Evolutionary conservation across 92 coral and sea anemone species (phyloP), one percentile per base, ranked within the genome.

Genomic region (Diadumene lineata): DNA sequence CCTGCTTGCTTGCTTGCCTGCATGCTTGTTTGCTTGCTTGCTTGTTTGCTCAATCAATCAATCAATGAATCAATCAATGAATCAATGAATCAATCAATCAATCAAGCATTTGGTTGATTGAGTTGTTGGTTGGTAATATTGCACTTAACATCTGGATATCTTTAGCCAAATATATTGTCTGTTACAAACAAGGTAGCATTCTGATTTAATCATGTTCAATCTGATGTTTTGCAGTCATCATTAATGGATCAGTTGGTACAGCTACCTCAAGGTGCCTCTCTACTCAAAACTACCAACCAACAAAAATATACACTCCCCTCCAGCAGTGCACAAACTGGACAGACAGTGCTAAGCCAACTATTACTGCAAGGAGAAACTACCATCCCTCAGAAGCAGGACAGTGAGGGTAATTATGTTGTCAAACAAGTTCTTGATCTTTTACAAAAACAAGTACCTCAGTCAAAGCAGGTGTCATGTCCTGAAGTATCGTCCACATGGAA

Each of bases 401-500:
- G 56, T 16, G 60, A 62, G 0, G 61, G 51, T 19, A 68, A 29
- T 27, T 68, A 78, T 13, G 62, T 68, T 63, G 28, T 78, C 61
- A 78, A 57, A 46, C 75, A 78, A 34, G 75, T 78, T 29, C 34
- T 78, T 56, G 75, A 78, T 13, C 25, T 78, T 13, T 34, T 57
- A 32, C 82, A 78, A n/a, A 72, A 72, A 8, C 77, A 56, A 57
- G 25, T 24, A 33, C 10, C 77, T 56, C 30, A 60, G 23, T n/a
- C 31, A 34, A 72, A 72, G 53, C 66, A 51, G 29, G 21, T 16
- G 0, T 21, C 34, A 31, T 23, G 55, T 33, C 77, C 53, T 23
- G 77, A 72, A 32, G 48, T 56, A 8, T 33, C 60, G 46, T 50
- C 43, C 29, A 30, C 75, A 18, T 19, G 33, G 75, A 50, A 70